Conservation (phyloP, 2,888 invertebrate genomes). For the Notocelia uddmanniana region DNA sequence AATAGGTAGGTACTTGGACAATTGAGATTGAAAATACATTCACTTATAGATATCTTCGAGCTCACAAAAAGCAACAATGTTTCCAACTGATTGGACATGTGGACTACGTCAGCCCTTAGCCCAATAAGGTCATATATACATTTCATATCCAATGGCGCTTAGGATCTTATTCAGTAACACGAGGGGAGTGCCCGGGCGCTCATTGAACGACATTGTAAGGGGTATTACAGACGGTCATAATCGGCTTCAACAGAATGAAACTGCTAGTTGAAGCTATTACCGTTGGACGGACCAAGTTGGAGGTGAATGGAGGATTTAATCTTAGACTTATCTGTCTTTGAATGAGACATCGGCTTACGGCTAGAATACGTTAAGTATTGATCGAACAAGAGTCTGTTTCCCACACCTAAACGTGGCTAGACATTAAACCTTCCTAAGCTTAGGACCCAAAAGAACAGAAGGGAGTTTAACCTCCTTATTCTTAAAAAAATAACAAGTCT, state of each 20-base stretch:
- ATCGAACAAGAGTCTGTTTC: no score
- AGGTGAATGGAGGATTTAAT: conserved; percentile 4
- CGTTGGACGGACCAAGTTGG: conserved; percentile 1
- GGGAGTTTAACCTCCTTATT: no score
- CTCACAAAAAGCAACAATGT: conserved; percentile 48
- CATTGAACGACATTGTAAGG: conserved; percentile 59
- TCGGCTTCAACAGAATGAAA: conserved; percentile 65
- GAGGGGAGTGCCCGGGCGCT: conserved; percentile 28
- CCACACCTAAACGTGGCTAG: no score
- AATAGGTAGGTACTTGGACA: background rate
- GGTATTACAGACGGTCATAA: conserved; percentile 57
- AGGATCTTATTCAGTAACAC: background rate
- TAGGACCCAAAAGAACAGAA: no score
- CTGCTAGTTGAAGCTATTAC: conserved; percentile 59
- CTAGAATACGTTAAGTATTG: no score
- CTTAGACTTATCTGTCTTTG: background rate
- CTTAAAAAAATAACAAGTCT: no score
- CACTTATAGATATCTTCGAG: background rate
- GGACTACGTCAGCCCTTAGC: conserved; percentile 28
- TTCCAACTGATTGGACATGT: conserved; percentile 59
- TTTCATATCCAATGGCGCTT: background rate
- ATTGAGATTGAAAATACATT: conserved; percentile 1
- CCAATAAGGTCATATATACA: background rate
- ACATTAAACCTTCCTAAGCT: no score
- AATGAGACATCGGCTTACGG: background rate